Conservation (phyloP, 2,113 vertebrate species). For the Seriola quinqueradiata region DNA sequence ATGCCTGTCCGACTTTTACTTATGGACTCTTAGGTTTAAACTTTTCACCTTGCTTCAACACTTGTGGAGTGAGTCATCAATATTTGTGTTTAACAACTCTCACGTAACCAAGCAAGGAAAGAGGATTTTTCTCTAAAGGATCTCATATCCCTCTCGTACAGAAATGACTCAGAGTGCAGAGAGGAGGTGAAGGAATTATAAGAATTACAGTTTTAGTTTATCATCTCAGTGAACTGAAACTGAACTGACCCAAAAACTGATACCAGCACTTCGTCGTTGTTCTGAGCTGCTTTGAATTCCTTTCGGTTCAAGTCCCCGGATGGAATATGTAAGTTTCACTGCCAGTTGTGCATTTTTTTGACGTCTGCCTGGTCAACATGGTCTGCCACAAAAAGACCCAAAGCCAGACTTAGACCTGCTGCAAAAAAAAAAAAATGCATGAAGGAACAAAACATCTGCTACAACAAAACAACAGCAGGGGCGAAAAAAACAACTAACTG, state of each 20-base stretch:
- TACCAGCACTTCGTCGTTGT: neutral
- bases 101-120: constrained; percentile 6
- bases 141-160: neutral
- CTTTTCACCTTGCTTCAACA: neutral
- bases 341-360: constrained; percentile 71
- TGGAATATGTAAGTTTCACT: constrained; percentile 30
- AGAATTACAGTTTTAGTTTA: constrained; percentile 31
- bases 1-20: no score
- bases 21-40: neutral
- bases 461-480: constrained; percentile 42
- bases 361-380: constrained; percentile 52
- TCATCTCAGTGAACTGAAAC: constrained; percentile 44
- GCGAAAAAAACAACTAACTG: constrained; percentile 17
- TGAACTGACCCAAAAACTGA: constrained; percentile 43
- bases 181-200: constrained; percentile 18
- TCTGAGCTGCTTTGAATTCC: constrained; percentile 52
- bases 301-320: constrained; percentile 29
- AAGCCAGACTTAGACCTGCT: constrained; percentile 54
- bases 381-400: constrained; percentile 69
- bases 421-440: constrained; percentile 10
- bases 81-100: neutral
- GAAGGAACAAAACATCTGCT: constrained; percentile 49
- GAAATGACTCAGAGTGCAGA: neutral
- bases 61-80: neutral
- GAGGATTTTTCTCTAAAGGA: neutral